A percentile compares a stretch with the other conserved stretches of the same genome.
These are phyloP conservation scores for Calidris pugnax DNA, from an alignment of 2,113 vertebrate species.

Conservation along the genomic window DNA sequence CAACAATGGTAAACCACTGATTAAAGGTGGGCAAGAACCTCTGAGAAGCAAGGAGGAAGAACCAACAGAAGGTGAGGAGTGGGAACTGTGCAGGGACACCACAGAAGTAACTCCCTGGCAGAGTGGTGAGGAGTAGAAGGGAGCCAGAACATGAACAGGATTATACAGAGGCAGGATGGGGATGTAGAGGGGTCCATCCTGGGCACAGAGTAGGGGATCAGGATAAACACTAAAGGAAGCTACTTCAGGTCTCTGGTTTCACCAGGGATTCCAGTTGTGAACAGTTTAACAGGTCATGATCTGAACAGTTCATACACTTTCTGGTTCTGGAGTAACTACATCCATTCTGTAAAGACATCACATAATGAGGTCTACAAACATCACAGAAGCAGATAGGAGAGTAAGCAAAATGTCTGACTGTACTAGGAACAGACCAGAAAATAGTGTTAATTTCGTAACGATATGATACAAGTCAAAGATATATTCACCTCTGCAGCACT, in stretches of 20 bases:
- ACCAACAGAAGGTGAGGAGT: neutral
- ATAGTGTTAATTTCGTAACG: neutral
- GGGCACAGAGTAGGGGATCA: neutral
- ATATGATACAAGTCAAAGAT: neutral
- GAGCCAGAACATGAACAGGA: neutral
- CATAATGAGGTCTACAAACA: neutral
- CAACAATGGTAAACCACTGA: neutral
- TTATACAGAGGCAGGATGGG: neutral
- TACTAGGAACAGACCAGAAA: neutral
- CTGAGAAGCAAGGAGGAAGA: neutral
- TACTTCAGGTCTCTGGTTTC: neutral
- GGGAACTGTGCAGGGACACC: neutral
- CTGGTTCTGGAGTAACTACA: conserved; percentile 1
- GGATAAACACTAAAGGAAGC: neutral
- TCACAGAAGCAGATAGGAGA: neutral
- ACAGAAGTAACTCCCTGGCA: neutral
- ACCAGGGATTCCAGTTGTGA: neutral
- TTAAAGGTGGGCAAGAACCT: neutral
- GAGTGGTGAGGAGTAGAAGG: neutral
- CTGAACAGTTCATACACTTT: neutral
- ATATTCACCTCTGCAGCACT: neutral
- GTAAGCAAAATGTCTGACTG: neutral
- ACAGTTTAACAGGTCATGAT: neutral
- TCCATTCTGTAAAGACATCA: neutral
- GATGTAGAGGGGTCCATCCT: neutral